Conservation (phyloP, 2,888 invertebrate species). For the Thelaira solivaga region DNA sequence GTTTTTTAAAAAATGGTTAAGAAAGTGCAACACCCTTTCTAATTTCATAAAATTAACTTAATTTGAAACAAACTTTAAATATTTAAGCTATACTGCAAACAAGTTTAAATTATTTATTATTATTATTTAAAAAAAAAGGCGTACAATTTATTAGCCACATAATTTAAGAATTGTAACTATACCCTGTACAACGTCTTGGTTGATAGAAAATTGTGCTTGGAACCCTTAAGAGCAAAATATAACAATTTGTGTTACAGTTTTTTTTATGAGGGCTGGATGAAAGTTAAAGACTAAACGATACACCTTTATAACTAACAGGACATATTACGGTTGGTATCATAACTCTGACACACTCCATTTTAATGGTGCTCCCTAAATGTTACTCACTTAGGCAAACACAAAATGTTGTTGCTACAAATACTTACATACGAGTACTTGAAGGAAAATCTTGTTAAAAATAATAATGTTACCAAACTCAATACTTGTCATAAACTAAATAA, state of each 20-base stretch:
- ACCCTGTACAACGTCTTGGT: not conserved
- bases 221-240: not conserved
- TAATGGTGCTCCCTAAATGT: too few species aligned
- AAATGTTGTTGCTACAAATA: constrained; percentile 4
- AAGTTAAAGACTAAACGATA: constrained; percentile 28
- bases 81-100: too few species aligned
- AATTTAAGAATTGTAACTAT: too few species aligned
- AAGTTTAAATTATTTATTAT: too few species aligned
- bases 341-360: not conserved
- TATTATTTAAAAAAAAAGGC: too few species aligned
- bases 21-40: too few species aligned
- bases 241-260: constrained; percentile 34
- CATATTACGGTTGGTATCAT: not conserved
- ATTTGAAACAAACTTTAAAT: too few species aligned
- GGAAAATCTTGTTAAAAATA: constrained; percentile 25
- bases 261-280: constrained; percentile 29
- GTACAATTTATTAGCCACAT: too few species aligned
- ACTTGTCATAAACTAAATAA: constrained; percentile 38
- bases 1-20: too few species aligned
- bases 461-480: not conserved
- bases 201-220: not conserved
- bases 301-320: not conserved
- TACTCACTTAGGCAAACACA: not conserved
- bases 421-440: too few species aligned
- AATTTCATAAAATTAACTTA: too few species aligned